Evolutionary conservation across 2,113 vertebrate species (phyloP).

Genomic region (Gadus chalcogrammus): DNA sequence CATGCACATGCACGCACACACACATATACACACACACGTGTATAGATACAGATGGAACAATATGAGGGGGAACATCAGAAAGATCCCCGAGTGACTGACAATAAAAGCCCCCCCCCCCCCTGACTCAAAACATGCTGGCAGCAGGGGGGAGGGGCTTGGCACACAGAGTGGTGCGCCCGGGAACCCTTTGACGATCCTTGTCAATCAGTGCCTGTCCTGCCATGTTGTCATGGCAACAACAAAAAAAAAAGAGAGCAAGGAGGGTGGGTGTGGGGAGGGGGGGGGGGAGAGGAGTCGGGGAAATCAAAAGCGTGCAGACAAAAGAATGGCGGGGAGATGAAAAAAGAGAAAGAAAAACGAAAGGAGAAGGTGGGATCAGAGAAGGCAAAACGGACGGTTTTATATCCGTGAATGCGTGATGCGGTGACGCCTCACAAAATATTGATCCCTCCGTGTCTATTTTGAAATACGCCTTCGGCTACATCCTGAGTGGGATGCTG

Average conservation of each 20-base stretch:
- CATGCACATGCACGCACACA: slow-evolving; percentile 23
- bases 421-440: slow-evolving; percentile 44
- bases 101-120: slow-evolving; percentile 8
- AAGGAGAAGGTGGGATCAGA: neutral
- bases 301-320: neutral
- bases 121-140: slow-evolving; percentile 51
- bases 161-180: slow-evolving; percentile 64
- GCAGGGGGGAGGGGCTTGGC: slow-evolving; percentile 64
- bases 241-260: slow-evolving; percentile 45
- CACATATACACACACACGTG: slow-evolving; percentile 16
- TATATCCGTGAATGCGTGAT: slow-evolving; percentile 41
- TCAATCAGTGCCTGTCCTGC: slow-evolving; percentile 73
- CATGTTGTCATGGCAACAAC: slow-evolving; percentile 75
- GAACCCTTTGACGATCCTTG: slow-evolving; percentile 73
- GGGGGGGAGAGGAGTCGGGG: neutral
- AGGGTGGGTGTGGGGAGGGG: no score
- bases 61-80: slow-evolving; percentile 61
- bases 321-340: neutral
- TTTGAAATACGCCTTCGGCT: slow-evolving; percentile 20
- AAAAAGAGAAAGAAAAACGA: neutral
- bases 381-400: slow-evolving; percentile 37
- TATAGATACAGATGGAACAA: slow-evolving; percentile 39
- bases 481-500: slow-evolving; percentile 36
- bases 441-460: slow-evolving; percentile 36
- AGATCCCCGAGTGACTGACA: slow-evolving; percentile 70